These are phyloP conservation scores for Rhinichthys osculus DNA, from an alignment of 2,797 vertebrate species.

Conservation along the genomic window DNA sequence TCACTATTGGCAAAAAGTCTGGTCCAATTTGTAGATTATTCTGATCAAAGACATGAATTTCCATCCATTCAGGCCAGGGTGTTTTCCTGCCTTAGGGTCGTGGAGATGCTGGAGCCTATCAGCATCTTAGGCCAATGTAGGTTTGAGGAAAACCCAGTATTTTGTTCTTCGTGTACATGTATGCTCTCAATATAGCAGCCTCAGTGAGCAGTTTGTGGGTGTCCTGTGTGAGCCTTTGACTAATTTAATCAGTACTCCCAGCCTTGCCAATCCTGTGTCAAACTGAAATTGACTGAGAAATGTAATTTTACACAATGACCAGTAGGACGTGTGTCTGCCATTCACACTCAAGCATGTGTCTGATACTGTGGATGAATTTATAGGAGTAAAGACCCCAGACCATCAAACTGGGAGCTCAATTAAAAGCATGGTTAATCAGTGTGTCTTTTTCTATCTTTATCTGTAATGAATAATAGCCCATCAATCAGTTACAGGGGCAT, in stretches of 20 bases:
- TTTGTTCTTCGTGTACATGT: not conserved
- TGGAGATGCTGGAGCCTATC: too few relatives aligned
- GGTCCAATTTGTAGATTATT: not conserved
- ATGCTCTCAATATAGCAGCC: not conserved
- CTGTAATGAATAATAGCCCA: conserved; percentile 78
- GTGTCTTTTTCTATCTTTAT: conserved; percentile 68
- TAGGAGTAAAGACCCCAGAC: conserved; percentile 65
- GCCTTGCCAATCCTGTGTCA: not conserved
- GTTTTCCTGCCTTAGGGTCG: not conserved
- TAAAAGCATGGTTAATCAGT: conserved; percentile 78
- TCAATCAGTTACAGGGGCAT: conserved; percentile 73
- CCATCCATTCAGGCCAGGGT: not conserved
- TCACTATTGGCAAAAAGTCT: not conserved
- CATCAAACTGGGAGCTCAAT: conserved; percentile 72
- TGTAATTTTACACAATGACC: not conserved
- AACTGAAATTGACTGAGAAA: not conserved
- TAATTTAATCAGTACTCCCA: not conserved
- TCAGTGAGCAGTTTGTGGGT: not conserved
- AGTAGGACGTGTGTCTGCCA: conserved; percentile 10
- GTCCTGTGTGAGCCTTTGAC: not conserved
- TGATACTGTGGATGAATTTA: conserved; percentile 63
- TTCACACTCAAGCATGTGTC: conserved; percentile 61
- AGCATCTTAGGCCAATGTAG: too few relatives aligned
- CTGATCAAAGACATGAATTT: not conserved
- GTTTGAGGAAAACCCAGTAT: not conserved